These are phyloP conservation scores for Taenioides sp. DNA, from an alignment of 2,797 vertebrate genomes.

Conservation along the genomic window DNA sequence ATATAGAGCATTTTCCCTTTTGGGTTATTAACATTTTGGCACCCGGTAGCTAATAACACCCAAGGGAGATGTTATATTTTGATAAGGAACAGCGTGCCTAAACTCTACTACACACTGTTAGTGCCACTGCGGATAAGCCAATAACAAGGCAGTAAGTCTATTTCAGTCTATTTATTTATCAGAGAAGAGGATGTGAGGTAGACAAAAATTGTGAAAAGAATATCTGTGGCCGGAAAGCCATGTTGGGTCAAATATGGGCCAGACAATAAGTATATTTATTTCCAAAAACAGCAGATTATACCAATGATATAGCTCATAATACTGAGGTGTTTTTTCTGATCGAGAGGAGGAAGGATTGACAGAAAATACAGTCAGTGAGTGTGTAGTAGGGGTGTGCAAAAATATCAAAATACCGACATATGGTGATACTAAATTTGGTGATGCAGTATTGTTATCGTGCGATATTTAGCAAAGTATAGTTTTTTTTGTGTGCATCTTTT, in stretches of 20 bases:
- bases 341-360: too few species aligned
- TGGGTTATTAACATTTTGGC: conserved; percentile 25
- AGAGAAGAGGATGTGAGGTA: not conserved
- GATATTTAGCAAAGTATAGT: too few species aligned
- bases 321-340: too few species aligned
- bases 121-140: conserved; percentile 16
- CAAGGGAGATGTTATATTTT: conserved; percentile 20
- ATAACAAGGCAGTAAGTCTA: not conserved
- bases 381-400: too few species aligned
- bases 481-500: too few species aligned
- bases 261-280: not conserved
- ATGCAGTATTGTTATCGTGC: too few species aligned
- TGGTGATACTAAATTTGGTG: too few species aligned
- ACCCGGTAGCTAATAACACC: conserved; percentile 3
- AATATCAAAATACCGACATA: too few species aligned
- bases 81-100: conserved; percentile 10
- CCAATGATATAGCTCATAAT: too few species aligned
- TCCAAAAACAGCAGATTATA: not conserved
- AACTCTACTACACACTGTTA: conserved; percentile 13
- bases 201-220: not conserved
- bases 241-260: too few species aligned
- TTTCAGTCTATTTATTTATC: not conserved
- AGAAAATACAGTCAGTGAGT: too few species aligned
- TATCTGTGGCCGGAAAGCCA: too few species aligned
- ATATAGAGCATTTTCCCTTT: conserved; percentile 25